Conservation (phyloP, 2,797 vertebrate genomes). For the Pelodytes ibericus region DNA sequence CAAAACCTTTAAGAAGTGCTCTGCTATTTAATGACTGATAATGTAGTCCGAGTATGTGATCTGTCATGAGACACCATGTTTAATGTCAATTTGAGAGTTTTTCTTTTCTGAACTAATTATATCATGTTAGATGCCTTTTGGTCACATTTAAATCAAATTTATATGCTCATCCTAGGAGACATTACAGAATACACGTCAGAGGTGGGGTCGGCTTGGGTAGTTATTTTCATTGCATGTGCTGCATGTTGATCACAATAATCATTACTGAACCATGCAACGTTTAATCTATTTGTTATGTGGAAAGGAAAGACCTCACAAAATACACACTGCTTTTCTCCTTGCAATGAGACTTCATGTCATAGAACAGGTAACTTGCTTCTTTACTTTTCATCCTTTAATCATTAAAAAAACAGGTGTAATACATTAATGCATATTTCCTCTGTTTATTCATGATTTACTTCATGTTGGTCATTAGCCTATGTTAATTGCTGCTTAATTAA, state of each 20-base stretch:
- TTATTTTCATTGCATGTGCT: conserved; percentile 22
- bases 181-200: conserved; percentile 41
- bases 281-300: conserved; percentile 6
- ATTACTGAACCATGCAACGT: conserved; percentile 3
- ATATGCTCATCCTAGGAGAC: conserved; percentile 29
- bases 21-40: conserved; percentile 45
- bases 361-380: neutral
- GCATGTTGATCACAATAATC: conserved; percentile 9
- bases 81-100: conserved; percentile 48
- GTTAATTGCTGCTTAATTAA: conserved; percentile 34
- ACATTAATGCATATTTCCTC: neutral
- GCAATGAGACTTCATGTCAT: neutral
- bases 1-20: conserved; percentile 34
- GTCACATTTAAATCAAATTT: conserved; percentile 52
- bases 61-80: conserved; percentile 46
- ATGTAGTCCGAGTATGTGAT: conserved; percentile 20
- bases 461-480: neutral
- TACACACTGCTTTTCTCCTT: neutral
- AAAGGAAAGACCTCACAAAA: neutral
- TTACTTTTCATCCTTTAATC: neutral
- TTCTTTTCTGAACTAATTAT: conserved; percentile 43
- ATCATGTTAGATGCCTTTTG: conserved; percentile 46
- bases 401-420: conserved; percentile 33
- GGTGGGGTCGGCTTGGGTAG: conserved; percentile 25
- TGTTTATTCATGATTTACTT: neutral